Evolutionary conservation across 2,113 vertebrate genomes (phyloP).

Genomic region (Ciconia maguari): DNA sequence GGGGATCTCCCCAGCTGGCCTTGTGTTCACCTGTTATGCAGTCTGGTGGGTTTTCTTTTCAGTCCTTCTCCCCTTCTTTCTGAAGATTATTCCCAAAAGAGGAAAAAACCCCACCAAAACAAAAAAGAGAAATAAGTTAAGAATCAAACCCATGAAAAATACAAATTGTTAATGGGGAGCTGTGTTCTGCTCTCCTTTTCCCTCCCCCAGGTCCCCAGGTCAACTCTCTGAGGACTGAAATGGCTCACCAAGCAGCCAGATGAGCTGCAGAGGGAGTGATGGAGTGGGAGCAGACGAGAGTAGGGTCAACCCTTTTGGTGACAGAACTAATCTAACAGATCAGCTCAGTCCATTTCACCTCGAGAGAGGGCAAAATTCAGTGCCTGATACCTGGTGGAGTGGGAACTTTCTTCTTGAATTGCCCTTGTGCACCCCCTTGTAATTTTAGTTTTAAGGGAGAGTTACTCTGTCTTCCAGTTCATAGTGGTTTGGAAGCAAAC

Average conservation of each 20-base stretch:
- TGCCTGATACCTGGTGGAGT: background rate
- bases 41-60: background rate
- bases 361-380: background rate
- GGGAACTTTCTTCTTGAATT: background rate
- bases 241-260: background rate
- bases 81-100: background rate
- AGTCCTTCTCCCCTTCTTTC: background rate
- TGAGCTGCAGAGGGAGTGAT: background rate
- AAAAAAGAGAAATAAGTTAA: background rate
- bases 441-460: background rate
- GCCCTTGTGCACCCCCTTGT: background rate
- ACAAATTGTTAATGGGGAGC: background rate
- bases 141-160: background rate
- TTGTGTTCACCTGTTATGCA: background rate
- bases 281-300: background rate
- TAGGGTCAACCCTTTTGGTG: background rate
- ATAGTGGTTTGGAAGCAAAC: background rate
- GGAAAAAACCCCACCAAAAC: background rate
- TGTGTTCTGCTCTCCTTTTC: background rate
- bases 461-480: background rate
- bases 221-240: background rate
- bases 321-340: background rate
- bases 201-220: background rate
- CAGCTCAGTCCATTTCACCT: background rate
- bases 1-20: background rate